phyloP scores from a whole-genome alignment of 2,888 invertebrate genomes.

The Dastarcus helophoroides region DNA sequence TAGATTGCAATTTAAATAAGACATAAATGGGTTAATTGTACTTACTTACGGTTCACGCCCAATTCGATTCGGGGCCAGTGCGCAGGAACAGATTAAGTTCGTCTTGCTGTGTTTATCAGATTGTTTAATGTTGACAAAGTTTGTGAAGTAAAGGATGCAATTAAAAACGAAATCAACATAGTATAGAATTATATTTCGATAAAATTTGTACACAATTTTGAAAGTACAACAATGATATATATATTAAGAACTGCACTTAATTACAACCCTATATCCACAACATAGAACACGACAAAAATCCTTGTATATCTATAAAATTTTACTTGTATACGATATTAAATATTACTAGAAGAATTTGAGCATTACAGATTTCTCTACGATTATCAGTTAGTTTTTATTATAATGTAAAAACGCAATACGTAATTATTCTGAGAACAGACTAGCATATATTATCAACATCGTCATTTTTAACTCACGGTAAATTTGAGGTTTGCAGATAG shows the following conservation, averaged over 20 bases:
- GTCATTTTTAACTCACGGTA: constrained; percentile 17
- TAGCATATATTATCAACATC: constrained; percentile 16
- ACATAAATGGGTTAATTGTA: too few relatives aligned
- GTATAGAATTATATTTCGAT: constrained; percentile 21
- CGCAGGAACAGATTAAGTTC: too few relatives aligned
- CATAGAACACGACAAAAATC: constrained; percentile 17
- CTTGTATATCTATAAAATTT: too few relatives aligned
- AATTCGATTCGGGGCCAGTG: too few relatives aligned
- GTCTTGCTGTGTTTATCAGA: too few relatives aligned
- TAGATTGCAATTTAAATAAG: too few relatives aligned
- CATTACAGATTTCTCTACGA: constrained; percentile 19
- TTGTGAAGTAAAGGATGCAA: too few relatives aligned
- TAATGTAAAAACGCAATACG: background rate
- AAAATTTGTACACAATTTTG: constrained; percentile 20
- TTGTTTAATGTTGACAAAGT: too few relatives aligned
- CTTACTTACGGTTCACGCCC: too few relatives aligned
- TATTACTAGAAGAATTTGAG: constrained; percentile 18
- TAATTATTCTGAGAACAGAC: constrained; percentile 10
- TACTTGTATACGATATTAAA: constrained; percentile 10
- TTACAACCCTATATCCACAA: constrained; percentile 25
- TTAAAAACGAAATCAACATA: constrained; percentile 6
- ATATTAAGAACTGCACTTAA: constrained; percentile 12
- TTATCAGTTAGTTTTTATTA: constrained; percentile 4
- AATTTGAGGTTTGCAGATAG: constrained; percentile 44
- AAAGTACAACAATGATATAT: constrained; percentile 20